These are phyloP conservation scores for Nasonia vitripennis DNA, from an alignment of 1,140 invertebrate species.

Conservation along the genomic window DNA sequence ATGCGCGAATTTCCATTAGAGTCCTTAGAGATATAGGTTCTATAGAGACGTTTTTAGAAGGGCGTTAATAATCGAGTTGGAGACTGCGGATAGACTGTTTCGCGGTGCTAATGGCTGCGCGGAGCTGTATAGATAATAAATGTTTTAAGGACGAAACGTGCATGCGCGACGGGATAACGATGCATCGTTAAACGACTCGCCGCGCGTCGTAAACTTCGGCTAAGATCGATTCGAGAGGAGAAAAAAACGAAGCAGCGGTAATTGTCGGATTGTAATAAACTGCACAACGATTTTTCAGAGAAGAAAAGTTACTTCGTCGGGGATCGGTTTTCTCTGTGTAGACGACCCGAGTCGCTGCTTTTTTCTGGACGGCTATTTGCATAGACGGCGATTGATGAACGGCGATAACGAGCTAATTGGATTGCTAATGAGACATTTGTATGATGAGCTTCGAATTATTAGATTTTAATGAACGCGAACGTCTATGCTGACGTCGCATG, in stretches of 20 bases:
- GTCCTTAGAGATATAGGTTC: no score
- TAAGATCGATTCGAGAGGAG: neutral
- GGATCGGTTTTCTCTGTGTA: no score
- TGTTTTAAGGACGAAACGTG: neutral
- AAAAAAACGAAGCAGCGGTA: neutral
- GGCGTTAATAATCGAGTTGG: neutral
- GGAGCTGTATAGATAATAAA: neutral
- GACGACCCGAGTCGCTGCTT: neutral
- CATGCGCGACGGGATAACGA: neutral
- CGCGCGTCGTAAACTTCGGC: neutral
- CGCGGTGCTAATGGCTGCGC: neutral
- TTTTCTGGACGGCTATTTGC: neutral
- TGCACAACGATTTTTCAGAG: neutral
- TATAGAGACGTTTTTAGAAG: neutral
- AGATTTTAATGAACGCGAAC: no score
- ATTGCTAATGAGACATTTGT: no score
- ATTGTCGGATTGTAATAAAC: neutral
- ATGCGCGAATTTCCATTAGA: constrained; percentile 5
- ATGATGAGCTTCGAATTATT: no score
- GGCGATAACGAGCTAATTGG: neutral
- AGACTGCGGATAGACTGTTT: neutral
- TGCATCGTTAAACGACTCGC: neutral
- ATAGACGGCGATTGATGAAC: neutral
- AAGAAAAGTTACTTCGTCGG: neutral
- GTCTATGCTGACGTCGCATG: no score